These are phyloP conservation scores for Marcusenius ussheri DNA, from an alignment of 2,113 vertebrate species.

Conservation along the genomic window DNA sequence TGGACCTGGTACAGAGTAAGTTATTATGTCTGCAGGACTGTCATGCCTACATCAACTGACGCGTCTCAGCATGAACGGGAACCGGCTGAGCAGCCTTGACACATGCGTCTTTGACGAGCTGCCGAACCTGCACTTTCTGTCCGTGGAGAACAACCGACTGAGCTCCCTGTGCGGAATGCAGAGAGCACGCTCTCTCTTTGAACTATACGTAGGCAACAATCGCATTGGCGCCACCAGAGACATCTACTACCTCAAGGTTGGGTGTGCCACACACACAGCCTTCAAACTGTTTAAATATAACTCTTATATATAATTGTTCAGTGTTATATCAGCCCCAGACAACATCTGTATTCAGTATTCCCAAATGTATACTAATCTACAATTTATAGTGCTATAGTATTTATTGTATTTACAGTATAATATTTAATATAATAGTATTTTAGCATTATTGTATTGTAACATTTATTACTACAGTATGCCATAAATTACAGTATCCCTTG, in stretches of 20 bases:
- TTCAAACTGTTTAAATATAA: background rate
- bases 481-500: no score
- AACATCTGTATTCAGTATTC: no score
- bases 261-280: no score
- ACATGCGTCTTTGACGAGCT: constrained; percentile 60
- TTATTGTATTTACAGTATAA: no score
- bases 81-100: constrained; percentile 65
- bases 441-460: no score
- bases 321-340: no score
- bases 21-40: constrained; percentile 55
- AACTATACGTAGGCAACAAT: constrained; percentile 76
- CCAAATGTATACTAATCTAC: no score
- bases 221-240: constrained; percentile 66
- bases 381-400: no score
- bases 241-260: constrained; percentile 71
- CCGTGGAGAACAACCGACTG: constrained; percentile 72
- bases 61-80: constrained; percentile 69
- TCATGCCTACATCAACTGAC: constrained; percentile 62
- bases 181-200: constrained; percentile 60
- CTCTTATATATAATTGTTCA: no score
- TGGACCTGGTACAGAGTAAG: background rate
- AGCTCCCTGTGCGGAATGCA: constrained; percentile 65
- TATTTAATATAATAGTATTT: no score
- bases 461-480: no score
- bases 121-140: constrained; percentile 67